These are phyloP conservation scores for Ellobius talpinus DNA, from an alignment of 2,113 vertebrate species.

Conservation along the genomic window DNA sequence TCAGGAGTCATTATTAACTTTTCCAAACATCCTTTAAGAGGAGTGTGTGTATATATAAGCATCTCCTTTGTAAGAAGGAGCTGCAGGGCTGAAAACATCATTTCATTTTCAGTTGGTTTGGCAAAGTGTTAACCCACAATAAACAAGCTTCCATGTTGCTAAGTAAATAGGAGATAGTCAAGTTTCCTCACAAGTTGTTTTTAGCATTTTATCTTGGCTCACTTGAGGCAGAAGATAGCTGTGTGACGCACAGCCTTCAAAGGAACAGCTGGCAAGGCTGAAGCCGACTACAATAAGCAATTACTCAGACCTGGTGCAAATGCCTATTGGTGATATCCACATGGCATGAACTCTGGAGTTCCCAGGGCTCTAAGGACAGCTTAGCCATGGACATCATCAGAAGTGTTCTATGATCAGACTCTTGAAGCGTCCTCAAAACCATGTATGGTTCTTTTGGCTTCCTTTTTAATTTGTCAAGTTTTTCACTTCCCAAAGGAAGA, in stretches of 20 bases:
- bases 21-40: conserved; percentile 21
- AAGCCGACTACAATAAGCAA: not conserved
- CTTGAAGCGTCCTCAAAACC: not conserved
- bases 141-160: not conserved
- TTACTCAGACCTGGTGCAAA: not conserved
- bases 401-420: not conserved
- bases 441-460: not conserved
- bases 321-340: not conserved
- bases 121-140: conserved; percentile 29
- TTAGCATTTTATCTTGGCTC: conserved; percentile 49
- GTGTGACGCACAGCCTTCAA: not conserved
- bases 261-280: not conserved
- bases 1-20: not conserved
- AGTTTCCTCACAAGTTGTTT: conserved; percentile 58
- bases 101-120: conserved; percentile 17
- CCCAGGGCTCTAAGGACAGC: no score
- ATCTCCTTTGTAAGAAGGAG: not conserved
- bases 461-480: not conserved
- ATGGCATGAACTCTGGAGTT: accelerated
- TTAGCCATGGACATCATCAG: not conserved
- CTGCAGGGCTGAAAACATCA: not conserved
- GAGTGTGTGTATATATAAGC: not conserved
- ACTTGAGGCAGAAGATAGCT: not conserved
- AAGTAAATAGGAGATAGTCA: conserved; percentile 36
- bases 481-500: not conserved